These are phyloP conservation scores for Xestia c-nigrum DNA, from an alignment of 2,888 invertebrate species.

Conservation along the genomic window DNA sequence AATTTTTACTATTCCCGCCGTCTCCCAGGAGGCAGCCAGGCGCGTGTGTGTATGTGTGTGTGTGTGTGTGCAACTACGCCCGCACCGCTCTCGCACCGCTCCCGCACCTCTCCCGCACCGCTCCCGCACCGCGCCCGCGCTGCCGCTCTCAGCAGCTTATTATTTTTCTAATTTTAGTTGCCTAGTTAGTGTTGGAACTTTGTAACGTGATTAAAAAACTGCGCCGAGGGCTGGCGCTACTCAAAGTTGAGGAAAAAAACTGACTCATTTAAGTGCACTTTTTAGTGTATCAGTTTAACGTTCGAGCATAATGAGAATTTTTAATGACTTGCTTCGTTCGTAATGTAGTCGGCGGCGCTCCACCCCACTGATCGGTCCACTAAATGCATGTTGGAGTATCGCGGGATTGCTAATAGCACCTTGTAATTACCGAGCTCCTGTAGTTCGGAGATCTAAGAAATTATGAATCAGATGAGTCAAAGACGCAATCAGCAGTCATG, in stretches of 20 bases:
- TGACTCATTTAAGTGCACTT: constrained; percentile 24
- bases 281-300: constrained; percentile 33
- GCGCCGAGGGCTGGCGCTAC: constrained; percentile 17
- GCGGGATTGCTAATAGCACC: not conserved
- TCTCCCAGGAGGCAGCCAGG: not conserved
- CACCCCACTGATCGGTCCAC: not conserved
- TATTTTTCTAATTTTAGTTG: constrained; percentile 53
- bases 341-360: not conserved
- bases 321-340: constrained; percentile 15
- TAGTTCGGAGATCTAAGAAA: not conserved
- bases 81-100: not conserved
- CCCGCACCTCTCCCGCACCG: not conserved
- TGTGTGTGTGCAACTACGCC: not conserved
- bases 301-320: constrained; percentile 33
- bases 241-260: constrained; percentile 26
- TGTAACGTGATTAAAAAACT: constrained; percentile 53
- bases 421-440: not conserved
- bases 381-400: not conserved
- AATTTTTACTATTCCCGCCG: constrained; percentile 1
- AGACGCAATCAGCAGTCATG: constrained; percentile 36
- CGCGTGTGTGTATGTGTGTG: no score
- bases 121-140: not conserved
- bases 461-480: constrained; percentile 29
- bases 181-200: constrained; percentile 56
- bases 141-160: constrained; percentile 26